These are phyloP conservation scores for Parasteatoda lunata DNA, from an alignment of 2,888 invertebrate species.

Conservation along the genomic window DNA sequence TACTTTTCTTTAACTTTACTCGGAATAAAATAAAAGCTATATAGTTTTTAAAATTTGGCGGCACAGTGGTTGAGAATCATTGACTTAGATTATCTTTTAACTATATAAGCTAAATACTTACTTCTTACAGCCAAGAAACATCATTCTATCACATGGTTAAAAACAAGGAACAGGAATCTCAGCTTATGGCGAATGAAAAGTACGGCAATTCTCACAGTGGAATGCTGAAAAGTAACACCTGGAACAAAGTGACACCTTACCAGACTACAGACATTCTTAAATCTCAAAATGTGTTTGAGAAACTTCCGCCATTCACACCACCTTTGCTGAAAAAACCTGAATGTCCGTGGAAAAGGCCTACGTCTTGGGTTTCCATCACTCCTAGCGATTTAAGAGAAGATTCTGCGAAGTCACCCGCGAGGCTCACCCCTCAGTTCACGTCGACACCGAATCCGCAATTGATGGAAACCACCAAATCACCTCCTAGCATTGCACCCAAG, in stretches of 20 bases:
- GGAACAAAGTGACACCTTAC: constrained; percentile 42
- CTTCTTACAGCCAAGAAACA: constrained; percentile 47
- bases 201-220: constrained; percentile 27
- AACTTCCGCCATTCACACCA: constrained; percentile 7
- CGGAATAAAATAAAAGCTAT: too few species aligned
- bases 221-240: neutral
- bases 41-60: too few species aligned
- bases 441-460: constrained; percentile 24
- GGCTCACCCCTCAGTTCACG: constrained; percentile 34
- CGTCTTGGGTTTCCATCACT: neutral
- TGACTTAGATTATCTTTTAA: too few species aligned
- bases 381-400: constrained; percentile 7
- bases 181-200: constrained; percentile 53
- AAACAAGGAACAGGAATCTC: constrained; percentile 22
- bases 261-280: constrained; percentile 52
- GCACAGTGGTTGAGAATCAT: too few species aligned
- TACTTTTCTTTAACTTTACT: too few species aligned
- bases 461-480: neutral
- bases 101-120: too few species aligned
- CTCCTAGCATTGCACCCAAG: neutral
- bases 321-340: constrained; percentile 19
- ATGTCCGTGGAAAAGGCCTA: constrained; percentile 22
- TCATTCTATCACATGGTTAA: constrained; percentile 42
- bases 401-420: constrained; percentile 6
- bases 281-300: constrained; percentile 7